Evolutionary conservation across 2,113 vertebrate species (phyloP).

Genomic region (Rhinolophus ferrumequinum): DNA sequence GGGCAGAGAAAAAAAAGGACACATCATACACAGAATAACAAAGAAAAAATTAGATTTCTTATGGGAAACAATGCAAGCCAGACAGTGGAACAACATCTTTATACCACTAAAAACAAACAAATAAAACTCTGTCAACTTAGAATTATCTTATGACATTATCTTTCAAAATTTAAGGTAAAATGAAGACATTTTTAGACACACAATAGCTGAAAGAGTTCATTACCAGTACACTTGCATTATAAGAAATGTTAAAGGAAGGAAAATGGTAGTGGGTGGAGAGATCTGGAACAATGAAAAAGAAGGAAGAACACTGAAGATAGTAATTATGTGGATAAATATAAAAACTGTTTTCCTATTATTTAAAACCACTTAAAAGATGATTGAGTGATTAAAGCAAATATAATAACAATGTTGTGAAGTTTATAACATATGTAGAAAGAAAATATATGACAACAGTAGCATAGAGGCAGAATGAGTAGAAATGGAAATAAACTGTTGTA

Average conservation of each 20-base stretch:
- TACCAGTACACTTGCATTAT: not conserved
- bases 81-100: not conserved
- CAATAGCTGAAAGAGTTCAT: not conserved
- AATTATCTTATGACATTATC: not conserved
- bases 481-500: not conserved
- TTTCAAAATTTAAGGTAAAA: not conserved
- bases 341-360: not conserved
- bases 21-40: not conserved
- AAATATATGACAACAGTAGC: not conserved
- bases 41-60: not conserved
- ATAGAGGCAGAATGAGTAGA: not conserved
- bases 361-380: conserved; percentile 19
- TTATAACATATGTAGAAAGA: not conserved
- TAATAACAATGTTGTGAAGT: not conserved
- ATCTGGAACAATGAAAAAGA: not conserved
- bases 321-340: not conserved
- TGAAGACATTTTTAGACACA: not conserved
- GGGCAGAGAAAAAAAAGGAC: not conserved
- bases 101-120: not conserved
- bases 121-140: not conserved
- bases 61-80: not conserved
- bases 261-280: not conserved
- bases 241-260: not conserved
- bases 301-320: not conserved
- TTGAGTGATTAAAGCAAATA: not conserved